Base-by-base conservation (phyloP, 2,797 vertebrate species). In the Anas bernieri region DNA sequence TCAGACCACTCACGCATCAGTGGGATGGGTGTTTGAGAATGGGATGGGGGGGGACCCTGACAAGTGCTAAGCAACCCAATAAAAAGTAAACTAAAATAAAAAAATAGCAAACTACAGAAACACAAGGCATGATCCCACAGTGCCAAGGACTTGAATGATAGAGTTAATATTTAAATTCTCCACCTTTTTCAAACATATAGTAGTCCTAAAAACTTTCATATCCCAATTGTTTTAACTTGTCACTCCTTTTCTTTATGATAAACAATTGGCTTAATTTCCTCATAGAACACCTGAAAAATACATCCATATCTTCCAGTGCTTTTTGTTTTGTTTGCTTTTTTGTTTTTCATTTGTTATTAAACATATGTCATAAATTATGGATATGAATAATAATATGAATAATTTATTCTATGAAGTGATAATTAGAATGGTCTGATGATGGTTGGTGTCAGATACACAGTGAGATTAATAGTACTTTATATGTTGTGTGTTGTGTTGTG, bases 261-360 rank as follows among this genome's bases (percentile, higher is more conserved):
- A 93, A 82, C 75, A 72, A 82, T 82, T 78, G 25, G 7, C 50
- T 86, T 93, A 16, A 23, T 69, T 96, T 92, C 12, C 14, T 80
- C 3, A 31, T 6, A 59, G 35, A 48, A 43, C 17, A 37, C 63
- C 35, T 12, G 23, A n/a, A 75, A 43, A 83, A 26, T 35, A 1
- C 10, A 67, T 8, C 15, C 7, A 12, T 8, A 11, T 23, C 26
- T 75, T 83, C 22, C 14, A 9, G 69, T 37, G 18, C 11, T 55
- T 72, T 39, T 59, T 59, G 22, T 33, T 48, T 33, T 33, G 11
- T 61, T 37, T 23, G 33, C 35, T 61, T 30, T 16, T 54, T 54
- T 26, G 26, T 37, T 16, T 62, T 63, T 30, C 8, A 8, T 26
- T 26, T 37, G 35, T 61, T 61, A 17, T 61, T 48, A 48, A 48